Evolutionary conservation across 2,113 vertebrate genomes (phyloP), one percentile per base, ranked within the genome.

Genomic region (Alosa alosa): DNA sequence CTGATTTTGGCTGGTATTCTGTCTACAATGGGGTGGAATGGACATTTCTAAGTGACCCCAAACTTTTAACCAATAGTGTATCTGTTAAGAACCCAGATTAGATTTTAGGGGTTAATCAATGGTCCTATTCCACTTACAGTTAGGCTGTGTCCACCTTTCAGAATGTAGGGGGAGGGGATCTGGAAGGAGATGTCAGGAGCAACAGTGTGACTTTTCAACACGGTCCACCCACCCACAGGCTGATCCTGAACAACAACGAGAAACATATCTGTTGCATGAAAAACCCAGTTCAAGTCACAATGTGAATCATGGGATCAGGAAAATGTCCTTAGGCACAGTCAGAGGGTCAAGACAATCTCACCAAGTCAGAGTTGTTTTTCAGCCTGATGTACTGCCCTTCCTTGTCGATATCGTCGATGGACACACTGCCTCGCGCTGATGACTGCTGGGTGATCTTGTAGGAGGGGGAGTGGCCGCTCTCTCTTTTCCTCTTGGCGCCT

Each of bases 311-410:
- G 50, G 15, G 49, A 52, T 18, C n/a, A 36, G 55, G n/a, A 25
- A 31, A 9, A 45, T 78, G 17, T 25, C 20, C 20, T 18, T 20
- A 72, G 13, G 11, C 55, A 68, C 5, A 36, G 41, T 20, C 84
- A 18, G 25, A 85, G 6, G 15, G 82, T 4, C 52, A 36, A 83
- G 50, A 36, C 57, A 17, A 18, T 1, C 82, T 85, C 91, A 97
- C 97, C 90, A 87, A 20, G 0, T 95, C 89, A 0, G 96, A 96
- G 88, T 92, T 94, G 91, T 97, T 98, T 92, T 91, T 95, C 86
- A 98, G 93, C 84, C 84, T 92, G 47, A 97, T 89, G 84, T 92
- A 97, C 83, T 91, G 96, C 15, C 97, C 96, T 0, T 96, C 94
- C 44, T 86, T 44, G 82, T 98, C 95, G 0, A 97, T 93, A 85